phyloP scores from a whole-genome alignment of 2,888 invertebrate genomes.

The Teinopalpus imperialis region DNA sequence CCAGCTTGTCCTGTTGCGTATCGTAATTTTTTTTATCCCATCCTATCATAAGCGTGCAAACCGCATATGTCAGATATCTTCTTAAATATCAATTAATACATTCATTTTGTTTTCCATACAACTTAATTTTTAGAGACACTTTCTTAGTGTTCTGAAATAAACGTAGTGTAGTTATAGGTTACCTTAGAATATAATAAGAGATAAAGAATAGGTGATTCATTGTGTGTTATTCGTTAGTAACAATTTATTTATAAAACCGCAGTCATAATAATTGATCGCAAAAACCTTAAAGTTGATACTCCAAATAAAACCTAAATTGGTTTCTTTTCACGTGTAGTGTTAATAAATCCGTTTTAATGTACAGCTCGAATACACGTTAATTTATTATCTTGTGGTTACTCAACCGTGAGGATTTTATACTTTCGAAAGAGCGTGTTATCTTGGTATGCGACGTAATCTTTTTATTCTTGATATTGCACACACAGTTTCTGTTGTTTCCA shows the following conservation, averaged over 20 bases:
- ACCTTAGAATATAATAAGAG: no score
- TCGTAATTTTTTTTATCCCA: slow-evolving; percentile 28
- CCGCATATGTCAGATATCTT: slow-evolving; percentile 13
- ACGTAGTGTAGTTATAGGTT: no score
- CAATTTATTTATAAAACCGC: neutral
- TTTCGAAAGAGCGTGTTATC: slow-evolving; percentile 30
- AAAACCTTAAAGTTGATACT: slow-evolving; percentile 18
- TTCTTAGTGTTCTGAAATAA: neutral
- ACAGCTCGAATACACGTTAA: slow-evolving; percentile 36
- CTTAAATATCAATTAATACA: neutral
- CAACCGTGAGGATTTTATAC: slow-evolving; percentile 39
- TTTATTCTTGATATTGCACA: slow-evolving; percentile 29
- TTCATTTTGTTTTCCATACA: neutral
- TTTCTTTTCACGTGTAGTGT: slow-evolving; percentile 36
- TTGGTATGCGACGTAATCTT: slow-evolving; percentile 27
- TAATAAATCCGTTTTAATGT: slow-evolving; percentile 47
- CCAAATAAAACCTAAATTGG: slow-evolving; percentile 25
- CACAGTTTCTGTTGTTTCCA: no score
- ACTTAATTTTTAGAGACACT: neutral
- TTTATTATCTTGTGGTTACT: slow-evolving; percentile 38
- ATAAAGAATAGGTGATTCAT: no score
- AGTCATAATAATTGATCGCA: slow-evolving; percentile 7
- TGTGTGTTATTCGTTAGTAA: no score
- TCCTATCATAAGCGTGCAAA: slow-evolving; percentile 11
- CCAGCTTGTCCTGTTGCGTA: slow-evolving; percentile 37